These are phyloP conservation scores for Acanthurus leucopareius DNA, from an alignment of 2,797 vertebrate species.

Conservation along the genomic window DNA sequence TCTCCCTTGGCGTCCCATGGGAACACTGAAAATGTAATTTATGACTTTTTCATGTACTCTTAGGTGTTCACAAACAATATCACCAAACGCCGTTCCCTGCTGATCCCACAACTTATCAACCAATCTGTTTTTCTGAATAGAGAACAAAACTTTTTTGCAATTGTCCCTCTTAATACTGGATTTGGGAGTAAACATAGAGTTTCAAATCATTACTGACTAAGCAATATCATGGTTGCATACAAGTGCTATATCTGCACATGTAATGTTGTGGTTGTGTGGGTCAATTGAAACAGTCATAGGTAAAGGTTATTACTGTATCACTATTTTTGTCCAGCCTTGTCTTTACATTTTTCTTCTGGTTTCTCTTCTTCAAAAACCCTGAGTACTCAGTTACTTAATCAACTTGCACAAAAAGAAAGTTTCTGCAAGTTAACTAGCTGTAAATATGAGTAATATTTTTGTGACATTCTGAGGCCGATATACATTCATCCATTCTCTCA, in stretches of 20 bases:
- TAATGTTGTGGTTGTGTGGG: not conserved
- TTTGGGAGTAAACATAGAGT: not conserved
- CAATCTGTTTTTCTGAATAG: not conserved
- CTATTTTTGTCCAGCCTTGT: not conserved
- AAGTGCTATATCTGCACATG: not conserved
- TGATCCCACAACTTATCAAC: not conserved
- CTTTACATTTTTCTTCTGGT: not conserved
- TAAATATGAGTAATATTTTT: not conserved
- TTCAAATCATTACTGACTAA: not conserved
- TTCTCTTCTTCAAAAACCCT: not conserved
- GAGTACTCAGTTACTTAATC: not conserved
- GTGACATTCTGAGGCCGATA: not conserved
- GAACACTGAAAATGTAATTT: conserved; percentile 70
- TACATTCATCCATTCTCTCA: too few species aligned
- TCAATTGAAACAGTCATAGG: not conserved
- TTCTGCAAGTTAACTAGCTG: not conserved
- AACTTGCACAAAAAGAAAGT: not conserved
- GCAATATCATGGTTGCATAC: not conserved
- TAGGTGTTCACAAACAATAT: conserved; percentile 86
- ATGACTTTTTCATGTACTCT: conserved; percentile 76
- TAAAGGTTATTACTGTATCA: not conserved
- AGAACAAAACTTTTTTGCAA: not conserved
- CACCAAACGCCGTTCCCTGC: conserved; percentile 20
- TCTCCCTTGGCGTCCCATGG: conserved; percentile 81
- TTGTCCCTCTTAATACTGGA: not conserved